Conservation (phyloP, 2,113 vertebrate genomes). For the Colinus virginianus region DNA sequence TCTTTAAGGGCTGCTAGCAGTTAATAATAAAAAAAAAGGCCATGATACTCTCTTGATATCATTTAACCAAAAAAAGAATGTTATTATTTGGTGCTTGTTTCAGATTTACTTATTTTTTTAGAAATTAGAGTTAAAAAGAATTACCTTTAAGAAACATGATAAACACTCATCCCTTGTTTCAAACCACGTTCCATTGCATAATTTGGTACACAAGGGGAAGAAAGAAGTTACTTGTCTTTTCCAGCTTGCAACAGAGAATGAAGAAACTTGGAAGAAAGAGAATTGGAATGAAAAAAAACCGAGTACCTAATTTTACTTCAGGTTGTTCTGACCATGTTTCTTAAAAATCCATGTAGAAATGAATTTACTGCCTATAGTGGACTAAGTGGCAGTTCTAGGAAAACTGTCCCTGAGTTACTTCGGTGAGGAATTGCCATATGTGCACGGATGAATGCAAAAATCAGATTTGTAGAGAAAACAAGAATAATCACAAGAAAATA, state of each 20-base stretch:
- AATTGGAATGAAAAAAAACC: background rate
- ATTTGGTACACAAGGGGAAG: background rate
- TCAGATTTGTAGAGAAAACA: background rate
- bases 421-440: background rate
- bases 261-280: background rate
- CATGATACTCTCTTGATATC: background rate
- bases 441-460: background rate
- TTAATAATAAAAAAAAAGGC: background rate
- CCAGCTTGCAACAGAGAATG: background rate
- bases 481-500: background rate
- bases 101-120: background rate
- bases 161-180: background rate
- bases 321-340: background rate
- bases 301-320: background rate
- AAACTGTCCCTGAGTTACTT: background rate
- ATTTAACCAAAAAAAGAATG: background rate
- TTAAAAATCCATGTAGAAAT: background rate
- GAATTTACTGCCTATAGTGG: background rate
- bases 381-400: background rate
- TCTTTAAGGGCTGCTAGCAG: background rate
- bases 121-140: background rate
- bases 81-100: background rate
- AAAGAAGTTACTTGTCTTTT: background rate
- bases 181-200: background rate
- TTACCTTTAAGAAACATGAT: background rate